Conservation (phyloP, 2,888 invertebrate genomes). For the Archips xylosteana region DNA sequence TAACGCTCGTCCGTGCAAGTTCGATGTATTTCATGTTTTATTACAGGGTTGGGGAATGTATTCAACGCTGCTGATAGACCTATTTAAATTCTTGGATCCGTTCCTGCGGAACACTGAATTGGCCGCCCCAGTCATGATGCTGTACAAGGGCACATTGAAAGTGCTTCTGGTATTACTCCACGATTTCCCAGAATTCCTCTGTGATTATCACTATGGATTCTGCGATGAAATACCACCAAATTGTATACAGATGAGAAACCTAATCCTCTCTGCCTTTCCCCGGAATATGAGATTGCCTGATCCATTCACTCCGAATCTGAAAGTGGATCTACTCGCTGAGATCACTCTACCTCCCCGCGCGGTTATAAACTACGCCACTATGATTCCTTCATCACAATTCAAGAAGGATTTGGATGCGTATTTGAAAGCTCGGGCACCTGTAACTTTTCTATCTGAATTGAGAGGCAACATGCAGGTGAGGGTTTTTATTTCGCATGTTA, state of each 20-base stretch:
- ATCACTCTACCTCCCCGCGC: conserved; percentile 96
- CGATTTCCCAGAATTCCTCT: conserved; percentile 99
- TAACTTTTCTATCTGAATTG: conserved; percentile 97
- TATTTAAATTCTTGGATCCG: conserved; percentile 98
- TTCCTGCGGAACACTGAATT: conserved; percentile 98
- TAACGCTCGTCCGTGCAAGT: neutral
- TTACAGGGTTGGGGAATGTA: conserved; percentile 97
- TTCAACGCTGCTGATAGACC: conserved; percentile 96
- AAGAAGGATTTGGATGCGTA: conserved; percentile 99
- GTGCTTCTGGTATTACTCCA: conserved; percentile 98
- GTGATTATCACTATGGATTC: conserved; percentile 99
- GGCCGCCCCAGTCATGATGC: conserved; percentile 95
- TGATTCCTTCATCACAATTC: conserved; percentile 95
- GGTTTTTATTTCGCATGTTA: neutral
- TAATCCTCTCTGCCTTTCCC: conserved; percentile 99
- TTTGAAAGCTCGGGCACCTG: conserved; percentile 96
- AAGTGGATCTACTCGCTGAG: conserved; percentile 96
- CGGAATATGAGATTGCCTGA: conserved; percentile 99
- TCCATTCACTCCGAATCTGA: conserved; percentile 98
- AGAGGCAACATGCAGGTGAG: conserved; percentile 93
- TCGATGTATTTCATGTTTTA: conserved; percentile 25
- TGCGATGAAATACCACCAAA: conserved; percentile 99
- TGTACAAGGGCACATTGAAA: conserved; percentile 98
- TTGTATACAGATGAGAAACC: conserved; percentile 99
- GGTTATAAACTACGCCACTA: conserved; percentile 93